Evolutionary conservation across 64 coral and sea anemone species (phyloP), one percentile per base, ranked within the genome.

Genomic region (Montipora sp.): DNA sequence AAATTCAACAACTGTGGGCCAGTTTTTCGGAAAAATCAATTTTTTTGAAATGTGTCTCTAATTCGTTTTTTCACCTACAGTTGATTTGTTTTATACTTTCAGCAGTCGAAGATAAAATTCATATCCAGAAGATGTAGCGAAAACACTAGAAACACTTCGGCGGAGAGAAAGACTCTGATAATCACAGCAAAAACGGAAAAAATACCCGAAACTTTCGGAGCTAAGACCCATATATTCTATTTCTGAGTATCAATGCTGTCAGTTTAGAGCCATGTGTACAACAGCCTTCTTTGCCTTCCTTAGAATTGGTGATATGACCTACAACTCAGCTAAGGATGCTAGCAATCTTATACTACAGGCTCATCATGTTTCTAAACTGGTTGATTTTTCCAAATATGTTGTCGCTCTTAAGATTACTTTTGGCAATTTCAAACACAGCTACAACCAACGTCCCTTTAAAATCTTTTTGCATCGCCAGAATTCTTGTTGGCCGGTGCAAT

Each of bases 371-470:
- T 63, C 81, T 48, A 92, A 76, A 47, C 18, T 92, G 18, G 80
- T 92, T 48, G 77, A 92, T 78, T 8, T n/a, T 57, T 47, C 75
- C 58, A 83, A 92, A 11, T 44, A 45, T 8, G 81, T 85, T 58
- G 90, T 92, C n/a, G 68, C 90, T 75, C 45, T 92, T 58, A 84
- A 77, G 70, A 15, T 92, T 19, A 92, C 80, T 47, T 92, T 92
- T 85, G 70, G 27, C 71, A 65, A 75, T 74, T 92, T 75, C 72
- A 92, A 92, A 77, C 90, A 77, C 50, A 92, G 80, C 72, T 92
- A 92, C 80, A 92, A 92, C 68, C 79, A 92, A 23, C 79, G 46
- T 85, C 80, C 90, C 27, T 92, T 92, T 78, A 83, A 80, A 16
- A 19, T 92, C 3, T 27, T 92, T 44, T 69, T 92, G 14, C 63